Conservation (phyloP, 2,113 vertebrate species). For the Odontesthes bonariensis region DNA sequence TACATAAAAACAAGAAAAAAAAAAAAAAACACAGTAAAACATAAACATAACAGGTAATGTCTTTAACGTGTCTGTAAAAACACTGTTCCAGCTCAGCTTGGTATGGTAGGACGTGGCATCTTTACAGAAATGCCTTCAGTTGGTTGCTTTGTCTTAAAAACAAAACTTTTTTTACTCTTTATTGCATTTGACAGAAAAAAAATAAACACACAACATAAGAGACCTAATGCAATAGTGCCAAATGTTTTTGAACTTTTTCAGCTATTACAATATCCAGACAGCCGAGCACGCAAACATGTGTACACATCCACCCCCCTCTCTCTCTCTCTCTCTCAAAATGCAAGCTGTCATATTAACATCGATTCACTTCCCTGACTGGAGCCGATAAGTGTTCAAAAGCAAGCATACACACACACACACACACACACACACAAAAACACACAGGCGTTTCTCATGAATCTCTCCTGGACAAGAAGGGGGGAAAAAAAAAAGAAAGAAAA, state of each 20-base stretch:
- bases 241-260: conserved; percentile 90
- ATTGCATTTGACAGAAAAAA: conserved; percentile 82
- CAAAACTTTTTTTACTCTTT: conserved; percentile 73
- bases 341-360: conserved; percentile 73
- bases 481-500: conserved; percentile 32
- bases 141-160: conserved; percentile 81
- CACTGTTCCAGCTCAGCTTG: conserved; percentile 86
- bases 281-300: conserved; percentile 38
- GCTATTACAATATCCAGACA: conserved; percentile 70
- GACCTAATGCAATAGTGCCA: conserved; percentile 95
- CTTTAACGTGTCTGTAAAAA: conserved; percentile 84
- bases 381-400: conserved; percentile 72
- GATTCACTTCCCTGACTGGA: conserved; percentile 77
- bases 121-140: conserved; percentile 83
- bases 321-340: conserved; percentile 55
- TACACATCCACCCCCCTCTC: conserved; percentile 21
- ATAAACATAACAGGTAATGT: conserved; percentile 84
- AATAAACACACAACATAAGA: conserved; percentile 80
- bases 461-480: conserved; percentile 66
- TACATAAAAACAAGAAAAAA: conserved; percentile 74
- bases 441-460: conserved; percentile 55
- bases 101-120: conserved; percentile 83
- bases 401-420: conserved; percentile 39
- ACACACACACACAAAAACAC: conserved; percentile 32
- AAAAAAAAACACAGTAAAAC: conserved; percentile 69